These are phyloP conservation scores for Zosterops lateralis DNA, from an alignment of 2,113 vertebrate species.

Conservation along the genomic window DNA sequence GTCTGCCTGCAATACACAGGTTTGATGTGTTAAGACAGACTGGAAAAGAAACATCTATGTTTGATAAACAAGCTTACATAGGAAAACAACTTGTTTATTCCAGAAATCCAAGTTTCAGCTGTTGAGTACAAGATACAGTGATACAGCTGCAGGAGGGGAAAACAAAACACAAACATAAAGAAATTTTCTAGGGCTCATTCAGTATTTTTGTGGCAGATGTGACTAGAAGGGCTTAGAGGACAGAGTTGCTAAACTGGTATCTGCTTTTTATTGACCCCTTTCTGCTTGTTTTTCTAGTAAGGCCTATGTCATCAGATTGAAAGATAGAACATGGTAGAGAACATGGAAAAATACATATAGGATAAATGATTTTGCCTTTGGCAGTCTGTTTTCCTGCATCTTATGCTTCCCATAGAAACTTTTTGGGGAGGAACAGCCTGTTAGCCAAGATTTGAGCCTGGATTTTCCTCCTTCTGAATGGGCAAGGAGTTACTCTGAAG, in stretches of 20 bases:
- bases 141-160: neutral
- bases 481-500: neutral
- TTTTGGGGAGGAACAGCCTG: neutral
- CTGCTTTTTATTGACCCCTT: neutral
- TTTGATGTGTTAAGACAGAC: neutral
- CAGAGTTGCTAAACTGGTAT: neutral
- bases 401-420: neutral
- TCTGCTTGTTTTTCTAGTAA: neutral
- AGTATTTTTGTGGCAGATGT: neutral
- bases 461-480: neutral
- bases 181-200: neutral
- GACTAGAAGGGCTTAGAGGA: neutral
- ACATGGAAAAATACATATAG: neutral
- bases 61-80: neutral
- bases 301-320: neutral
- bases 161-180: neutral
- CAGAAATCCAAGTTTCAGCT: neutral
- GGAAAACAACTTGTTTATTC: neutral
- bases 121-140: neutral
- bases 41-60: accelerated
- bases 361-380: neutral
- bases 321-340: neutral
- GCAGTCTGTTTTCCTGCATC: neutral
- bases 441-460: neutral
- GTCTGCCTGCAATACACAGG: neutral